Evolutionary conservation across 1,140 invertebrate species (phyloP).

Genomic region (Drosophila kanapiae): DNA sequence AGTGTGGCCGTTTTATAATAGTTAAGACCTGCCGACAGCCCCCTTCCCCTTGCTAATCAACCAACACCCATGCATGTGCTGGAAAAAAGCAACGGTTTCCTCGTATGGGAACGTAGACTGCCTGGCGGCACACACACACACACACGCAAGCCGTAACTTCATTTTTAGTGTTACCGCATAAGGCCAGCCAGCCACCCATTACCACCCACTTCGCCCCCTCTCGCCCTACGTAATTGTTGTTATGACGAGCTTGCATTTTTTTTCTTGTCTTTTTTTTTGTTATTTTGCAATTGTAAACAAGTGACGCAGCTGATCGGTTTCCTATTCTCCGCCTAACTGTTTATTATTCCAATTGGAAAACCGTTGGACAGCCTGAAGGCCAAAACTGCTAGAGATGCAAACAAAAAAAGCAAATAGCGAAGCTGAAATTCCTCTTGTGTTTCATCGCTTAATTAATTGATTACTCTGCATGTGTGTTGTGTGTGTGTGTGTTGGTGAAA

Average conservation of each 20-base stretch:
- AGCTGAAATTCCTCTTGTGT: background rate
- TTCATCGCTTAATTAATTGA: conserved; percentile 37
- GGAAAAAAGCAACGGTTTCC: conserved; percentile 58
- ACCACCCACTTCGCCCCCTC: conserved; percentile 11
- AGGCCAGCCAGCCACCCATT: conserved; percentile 15
- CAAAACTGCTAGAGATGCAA: conserved; percentile 6
- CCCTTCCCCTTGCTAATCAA: conserved; percentile 7
- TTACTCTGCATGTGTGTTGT: conserved; percentile 1
- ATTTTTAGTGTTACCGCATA: conserved; percentile 73
- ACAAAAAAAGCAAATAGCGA: conserved; percentile 3
- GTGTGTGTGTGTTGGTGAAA: conserved; percentile 20
- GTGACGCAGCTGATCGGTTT: conserved; percentile 41
- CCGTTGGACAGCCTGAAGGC: conserved; percentile 8
- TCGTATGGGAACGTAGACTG: conserved; percentile 61
- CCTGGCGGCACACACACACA: conserved; percentile 59
- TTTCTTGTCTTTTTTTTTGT: conserved; percentile 36
- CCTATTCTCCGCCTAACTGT: conserved; percentile 20
- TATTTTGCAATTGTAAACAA: conserved; percentile 69
- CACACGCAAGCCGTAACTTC: conserved; percentile 44
- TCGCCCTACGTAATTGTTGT: conserved; percentile 52
- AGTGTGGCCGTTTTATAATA: conserved; percentile 51
- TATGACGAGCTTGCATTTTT: conserved; percentile 48
- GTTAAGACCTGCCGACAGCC: conserved; percentile 19
- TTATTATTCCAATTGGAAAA: conserved; percentile 14
- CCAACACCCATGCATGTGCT: conserved; percentile 13